Conservation (phyloP, 2,797 vertebrate species). For the Melanotaenia boesemani region DNA sequence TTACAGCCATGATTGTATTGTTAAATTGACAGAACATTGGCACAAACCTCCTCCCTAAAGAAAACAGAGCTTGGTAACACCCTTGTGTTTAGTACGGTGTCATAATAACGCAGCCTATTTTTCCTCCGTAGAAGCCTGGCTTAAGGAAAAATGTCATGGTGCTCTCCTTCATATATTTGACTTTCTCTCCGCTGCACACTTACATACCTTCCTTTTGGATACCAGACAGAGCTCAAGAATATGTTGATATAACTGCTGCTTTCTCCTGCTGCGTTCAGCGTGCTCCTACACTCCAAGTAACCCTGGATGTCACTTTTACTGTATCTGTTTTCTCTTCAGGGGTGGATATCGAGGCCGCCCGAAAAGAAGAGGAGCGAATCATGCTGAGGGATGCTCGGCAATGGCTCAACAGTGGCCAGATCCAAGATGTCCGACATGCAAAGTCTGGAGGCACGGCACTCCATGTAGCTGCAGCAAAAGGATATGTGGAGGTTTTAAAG, state of each 20-base stretch:
- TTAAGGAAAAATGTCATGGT: background rate
- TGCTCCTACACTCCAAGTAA: conserved; percentile 30
- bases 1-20: conserved; percentile 36
- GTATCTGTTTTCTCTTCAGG: conserved; percentile 75
- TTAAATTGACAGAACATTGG: conserved; percentile 52
- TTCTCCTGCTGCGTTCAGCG: conserved; percentile 6
- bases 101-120: conserved; percentile 11
- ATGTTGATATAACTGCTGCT: background rate
- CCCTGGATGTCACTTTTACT: conserved; percentile 10
- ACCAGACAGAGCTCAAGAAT: conserved; percentile 1
- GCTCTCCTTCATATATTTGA: conserved; percentile 4
- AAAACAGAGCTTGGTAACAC: conserved; percentile 26
- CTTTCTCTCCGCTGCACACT: background rate
- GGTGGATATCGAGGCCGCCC: conserved; percentile 96
- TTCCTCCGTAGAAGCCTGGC: background rate
- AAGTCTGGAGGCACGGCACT: conserved; percentile 98
- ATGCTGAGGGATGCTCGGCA: conserved; percentile 97
- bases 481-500: conserved; percentile 99
- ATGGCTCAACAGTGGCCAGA: conserved; percentile 98
- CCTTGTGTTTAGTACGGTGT: conserved; percentile 29
- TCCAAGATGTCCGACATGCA: conserved; percentile 91
- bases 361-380: conserved; percentile 97
- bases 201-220: background rate
- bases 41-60: conserved; percentile 16
- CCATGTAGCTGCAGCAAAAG: conserved; percentile 97